phyloP scores from a whole-genome alignment of 2,797 vertebrate genomes.

The Gambelia wislizenii region DNA sequence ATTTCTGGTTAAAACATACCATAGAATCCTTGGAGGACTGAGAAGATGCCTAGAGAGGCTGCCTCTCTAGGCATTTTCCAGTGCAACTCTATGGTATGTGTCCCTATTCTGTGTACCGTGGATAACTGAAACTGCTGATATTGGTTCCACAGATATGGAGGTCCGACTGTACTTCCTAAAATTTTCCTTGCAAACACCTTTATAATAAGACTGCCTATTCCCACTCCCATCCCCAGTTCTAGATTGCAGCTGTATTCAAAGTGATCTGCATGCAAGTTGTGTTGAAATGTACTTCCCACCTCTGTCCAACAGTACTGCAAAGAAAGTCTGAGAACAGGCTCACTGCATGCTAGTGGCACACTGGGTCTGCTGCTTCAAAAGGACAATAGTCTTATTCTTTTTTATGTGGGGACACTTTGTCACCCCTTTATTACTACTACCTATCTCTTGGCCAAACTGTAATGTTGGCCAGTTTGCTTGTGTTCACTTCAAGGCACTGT shows the following conservation, averaged over 20 bases:
- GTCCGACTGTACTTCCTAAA: background rate
- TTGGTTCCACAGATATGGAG: too few species aligned
- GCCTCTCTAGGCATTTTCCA: too few species aligned
- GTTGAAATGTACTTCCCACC: background rate
- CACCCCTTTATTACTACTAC: background rate
- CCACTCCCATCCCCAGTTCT: rapidly evolving
- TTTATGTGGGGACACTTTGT: background rate
- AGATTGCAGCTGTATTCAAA: background rate
- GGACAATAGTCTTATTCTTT: background rate
- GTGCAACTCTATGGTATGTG: too few species aligned
- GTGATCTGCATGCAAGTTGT: background rate
- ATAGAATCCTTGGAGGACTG: too few species aligned
- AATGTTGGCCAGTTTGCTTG: background rate
- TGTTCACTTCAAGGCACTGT: background rate
- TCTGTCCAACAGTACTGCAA: background rate
- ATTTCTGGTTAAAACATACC: too few species aligned
- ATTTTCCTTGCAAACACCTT: background rate
- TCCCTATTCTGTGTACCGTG: too few species aligned
- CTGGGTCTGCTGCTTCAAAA: too few species aligned
- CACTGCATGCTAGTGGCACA: too few species aligned
- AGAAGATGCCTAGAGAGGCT: too few species aligned
- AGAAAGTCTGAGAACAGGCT: too few species aligned
- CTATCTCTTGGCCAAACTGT: background rate
- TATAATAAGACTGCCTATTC: background rate
- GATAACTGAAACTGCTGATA: too few species aligned